Conservation (phyloP, 2,797 vertebrate genomes). For the Potorous gilbertii region DNA sequence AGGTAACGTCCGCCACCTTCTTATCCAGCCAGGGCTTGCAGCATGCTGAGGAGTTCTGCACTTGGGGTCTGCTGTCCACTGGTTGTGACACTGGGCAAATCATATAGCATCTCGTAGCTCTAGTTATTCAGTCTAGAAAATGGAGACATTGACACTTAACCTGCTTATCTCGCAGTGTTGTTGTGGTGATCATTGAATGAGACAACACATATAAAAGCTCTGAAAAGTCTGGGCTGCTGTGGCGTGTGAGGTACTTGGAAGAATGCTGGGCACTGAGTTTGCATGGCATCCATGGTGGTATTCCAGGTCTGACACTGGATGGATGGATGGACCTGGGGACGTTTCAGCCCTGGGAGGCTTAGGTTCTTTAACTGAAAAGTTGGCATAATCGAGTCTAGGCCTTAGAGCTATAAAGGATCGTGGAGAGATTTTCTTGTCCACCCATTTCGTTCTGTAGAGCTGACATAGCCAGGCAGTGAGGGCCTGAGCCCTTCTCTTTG, state of each 20-base stretch:
- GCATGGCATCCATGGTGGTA: background rate
- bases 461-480: background rate
- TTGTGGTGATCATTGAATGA: background rate
- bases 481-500: background rate
- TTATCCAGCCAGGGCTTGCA: background rate
- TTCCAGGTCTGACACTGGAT: background rate
- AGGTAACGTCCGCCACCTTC: conserved; percentile 81
- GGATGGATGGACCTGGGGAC: background rate
- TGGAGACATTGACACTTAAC: background rate
- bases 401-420: background rate
- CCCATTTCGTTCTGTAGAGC: background rate
- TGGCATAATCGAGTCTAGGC: background rate
- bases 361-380: background rate
- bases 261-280: background rate
- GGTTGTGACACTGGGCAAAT: background rate
- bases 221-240: background rate
- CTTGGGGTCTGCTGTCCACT: background rate
- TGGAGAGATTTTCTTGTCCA: background rate
- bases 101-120: background rate
- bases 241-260: background rate
- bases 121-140: background rate
- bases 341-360: background rate
- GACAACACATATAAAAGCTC: background rate
- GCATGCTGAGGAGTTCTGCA: background rate
- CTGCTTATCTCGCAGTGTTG: background rate